Evolutionary conservation across 1,140 invertebrate species (phyloP).

Genomic region (Lysiphlebus fabarum): DNA sequence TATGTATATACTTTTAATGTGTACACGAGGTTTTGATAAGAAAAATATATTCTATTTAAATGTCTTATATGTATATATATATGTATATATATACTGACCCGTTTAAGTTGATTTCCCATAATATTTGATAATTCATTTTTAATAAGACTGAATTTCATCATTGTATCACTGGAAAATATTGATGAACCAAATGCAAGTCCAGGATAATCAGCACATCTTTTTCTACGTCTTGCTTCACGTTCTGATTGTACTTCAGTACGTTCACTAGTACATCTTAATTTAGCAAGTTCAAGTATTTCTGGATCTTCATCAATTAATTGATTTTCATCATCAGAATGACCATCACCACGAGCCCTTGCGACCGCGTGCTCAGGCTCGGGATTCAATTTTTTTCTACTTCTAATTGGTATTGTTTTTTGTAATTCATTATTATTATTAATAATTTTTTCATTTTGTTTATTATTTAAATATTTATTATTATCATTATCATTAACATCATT

Average conservation of each 20-base stretch:
- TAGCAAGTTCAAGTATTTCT: slow-evolving; percentile 74
- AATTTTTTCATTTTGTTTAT: not conserved
- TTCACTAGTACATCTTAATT: slow-evolving; percentile 82
- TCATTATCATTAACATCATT: slow-evolving; percentile 2
- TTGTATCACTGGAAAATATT: slow-evolving; percentile 92
- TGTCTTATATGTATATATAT: not conserved
- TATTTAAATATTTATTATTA: not conserved
- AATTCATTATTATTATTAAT: not conserved
- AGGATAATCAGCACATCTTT: slow-evolving; percentile 85
- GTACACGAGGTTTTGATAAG: too few relatives aligned
- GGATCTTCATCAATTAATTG: slow-evolving; percentile 63
- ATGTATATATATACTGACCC: slow-evolving; percentile 76
- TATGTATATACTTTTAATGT: too few relatives aligned
- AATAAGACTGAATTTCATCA: slow-evolving; percentile 97
- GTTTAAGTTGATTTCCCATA: slow-evolving; percentile 90
- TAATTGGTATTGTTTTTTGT: slow-evolving; percentile 13
- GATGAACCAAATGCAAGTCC: slow-evolving; percentile 86
- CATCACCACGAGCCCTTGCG: slow-evolving; percentile 57
- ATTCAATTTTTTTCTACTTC: slow-evolving; percentile 28
- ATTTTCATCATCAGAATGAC: slow-evolving; percentile 54
- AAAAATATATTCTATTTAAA: not conserved
- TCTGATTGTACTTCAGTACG: slow-evolving; percentile 82
- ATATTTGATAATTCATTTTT: slow-evolving; percentile 96
- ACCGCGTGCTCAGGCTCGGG: slow-evolving; percentile 53
- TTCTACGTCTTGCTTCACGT: slow-evolving; percentile 70